These are phyloP conservation scores for Drosophila siamana DNA, from an alignment of 2,888 invertebrate species.

Conservation along the genomic window DNA sequence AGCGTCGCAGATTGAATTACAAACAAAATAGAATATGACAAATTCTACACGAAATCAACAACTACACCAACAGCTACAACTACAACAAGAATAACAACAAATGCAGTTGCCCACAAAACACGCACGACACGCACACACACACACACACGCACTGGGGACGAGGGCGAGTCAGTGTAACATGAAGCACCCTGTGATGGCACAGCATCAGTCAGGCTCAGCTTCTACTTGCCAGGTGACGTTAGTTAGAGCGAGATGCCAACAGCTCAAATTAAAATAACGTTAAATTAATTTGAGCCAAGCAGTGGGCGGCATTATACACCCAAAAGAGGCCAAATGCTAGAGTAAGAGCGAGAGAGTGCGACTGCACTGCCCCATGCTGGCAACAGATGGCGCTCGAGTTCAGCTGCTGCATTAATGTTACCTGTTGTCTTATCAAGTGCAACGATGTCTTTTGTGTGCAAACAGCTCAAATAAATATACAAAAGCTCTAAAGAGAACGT, in stretches of 20 bases:
- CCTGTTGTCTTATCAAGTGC: constrained; percentile 38
- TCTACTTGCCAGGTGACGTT: constrained; percentile 49
- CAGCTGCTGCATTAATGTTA: constrained; percentile 29
- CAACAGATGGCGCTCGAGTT: constrained; percentile 36
- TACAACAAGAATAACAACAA: constrained; percentile 22
- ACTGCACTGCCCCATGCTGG: not conserved
- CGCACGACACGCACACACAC: not conserved
- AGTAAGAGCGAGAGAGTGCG: not conserved
- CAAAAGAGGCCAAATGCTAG: not conserved
- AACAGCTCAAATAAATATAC: constrained; percentile 42
- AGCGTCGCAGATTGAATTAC: constrained; percentile 72
- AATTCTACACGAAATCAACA: constrained; percentile 74
- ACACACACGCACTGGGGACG: constrained; percentile 4
- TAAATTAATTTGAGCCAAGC: constrained; percentile 75
- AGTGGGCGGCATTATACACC: constrained; percentile 58
- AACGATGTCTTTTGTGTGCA: constrained; percentile 35
- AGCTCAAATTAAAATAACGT: constrained; percentile 78
- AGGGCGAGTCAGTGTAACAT: constrained; percentile 54
- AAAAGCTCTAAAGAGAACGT: constrained; percentile 8
- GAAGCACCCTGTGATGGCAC: constrained; percentile 62
- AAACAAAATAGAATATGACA: constrained; percentile 82
- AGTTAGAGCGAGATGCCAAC: constrained; percentile 38
- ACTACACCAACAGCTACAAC: constrained; percentile 34
- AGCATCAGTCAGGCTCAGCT: constrained; percentile 45
- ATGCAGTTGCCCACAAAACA: constrained; percentile 48